Conservation (phyloP, 2,888 invertebrate species). For the Yponomeuta evonymella region DNA sequence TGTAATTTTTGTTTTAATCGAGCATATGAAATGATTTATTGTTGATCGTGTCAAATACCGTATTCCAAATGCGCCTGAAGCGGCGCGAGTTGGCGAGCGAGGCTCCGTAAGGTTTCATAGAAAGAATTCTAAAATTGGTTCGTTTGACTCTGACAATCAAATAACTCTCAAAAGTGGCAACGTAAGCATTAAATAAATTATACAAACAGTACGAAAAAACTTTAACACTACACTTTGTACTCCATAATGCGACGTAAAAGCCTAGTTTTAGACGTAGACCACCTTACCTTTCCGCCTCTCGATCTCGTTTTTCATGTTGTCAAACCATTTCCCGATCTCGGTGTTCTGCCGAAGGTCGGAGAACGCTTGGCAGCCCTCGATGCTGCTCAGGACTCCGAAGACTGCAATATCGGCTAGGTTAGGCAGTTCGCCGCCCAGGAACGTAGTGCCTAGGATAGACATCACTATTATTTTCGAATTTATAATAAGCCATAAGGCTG, state of each 20-base stretch:
- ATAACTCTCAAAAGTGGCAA: no score
- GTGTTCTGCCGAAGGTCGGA: constrained; percentile 85
- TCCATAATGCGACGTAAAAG: neutral
- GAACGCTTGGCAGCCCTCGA: constrained; percentile 95
- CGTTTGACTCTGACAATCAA: no score
- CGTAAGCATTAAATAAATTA: no score
- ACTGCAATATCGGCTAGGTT: constrained; percentile 95
- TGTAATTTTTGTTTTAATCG: no score
- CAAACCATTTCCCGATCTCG: constrained; percentile 86
- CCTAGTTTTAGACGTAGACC: constrained; percentile 30
- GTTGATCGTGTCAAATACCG: no score
- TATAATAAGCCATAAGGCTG: no score
- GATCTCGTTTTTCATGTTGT: constrained; percentile 81
- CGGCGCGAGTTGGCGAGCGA: no score
- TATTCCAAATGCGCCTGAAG: no score
- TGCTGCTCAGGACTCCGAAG: constrained; percentile 92
- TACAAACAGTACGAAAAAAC: neutral
- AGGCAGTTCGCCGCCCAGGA: constrained; percentile 91
- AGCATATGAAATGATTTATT: no score
- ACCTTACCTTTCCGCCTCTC: constrained; percentile 74
- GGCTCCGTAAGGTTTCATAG: no score
- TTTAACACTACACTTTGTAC: neutral
- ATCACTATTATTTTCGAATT: no score
- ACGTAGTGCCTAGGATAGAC: constrained; percentile 72
- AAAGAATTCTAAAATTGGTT: no score